Conservation (phyloP, 2,888 invertebrate genomes). For the Miltochrista miniata region DNA sequence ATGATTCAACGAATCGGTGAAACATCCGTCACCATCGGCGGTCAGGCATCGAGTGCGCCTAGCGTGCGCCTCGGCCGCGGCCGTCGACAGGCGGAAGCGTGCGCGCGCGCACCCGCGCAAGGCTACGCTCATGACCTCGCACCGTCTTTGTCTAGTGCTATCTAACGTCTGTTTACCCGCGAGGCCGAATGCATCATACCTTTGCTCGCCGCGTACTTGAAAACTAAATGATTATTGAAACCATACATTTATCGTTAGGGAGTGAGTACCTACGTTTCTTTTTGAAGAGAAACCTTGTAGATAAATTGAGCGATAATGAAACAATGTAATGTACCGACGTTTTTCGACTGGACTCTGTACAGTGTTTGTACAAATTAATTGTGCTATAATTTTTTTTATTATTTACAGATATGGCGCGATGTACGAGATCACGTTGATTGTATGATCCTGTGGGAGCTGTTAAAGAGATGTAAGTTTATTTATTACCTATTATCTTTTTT, state of each 20-base stretch:
- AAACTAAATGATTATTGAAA: slow-evolving; percentile 66
- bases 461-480: slow-evolving; percentile 64
- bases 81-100: slow-evolving; percentile 77
- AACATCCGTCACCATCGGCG: slow-evolving; percentile 48
- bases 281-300: slow-evolving; percentile 57
- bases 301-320: slow-evolving; percentile 57
- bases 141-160: slow-evolving; percentile 82
- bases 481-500: not conserved
- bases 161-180: slow-evolving; percentile 80
- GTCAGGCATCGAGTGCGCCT: slow-evolving; percentile 52
- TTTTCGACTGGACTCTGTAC: slow-evolving; percentile 4
- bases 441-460: slow-evolving; percentile 56
- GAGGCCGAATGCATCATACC: slow-evolving; percentile 82
- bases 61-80: slow-evolving; percentile 49
- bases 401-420: slow-evolving; percentile 68
- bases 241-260: slow-evolving; percentile 57
- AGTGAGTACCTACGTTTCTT: slow-evolving; percentile 45
- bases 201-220: slow-evolving; percentile 64
- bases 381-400: slow-evolving; percentile 16
- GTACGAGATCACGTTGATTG: slow-evolving; percentile 59
- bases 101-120: slow-evolving; percentile 78
- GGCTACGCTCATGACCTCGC: slow-evolving; percentile 83
- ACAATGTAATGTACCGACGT: slow-evolving; percentile 38
- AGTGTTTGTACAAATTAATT: not conserved
- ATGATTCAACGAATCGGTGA: slow-evolving; percentile 1